A percentile compares a stretch with the other conserved stretches of the same genome.
These are phyloP conservation scores for Eucera pruinosa DNA, from an alignment of 2,888 invertebrate species.

Conservation along the genomic window DNA sequence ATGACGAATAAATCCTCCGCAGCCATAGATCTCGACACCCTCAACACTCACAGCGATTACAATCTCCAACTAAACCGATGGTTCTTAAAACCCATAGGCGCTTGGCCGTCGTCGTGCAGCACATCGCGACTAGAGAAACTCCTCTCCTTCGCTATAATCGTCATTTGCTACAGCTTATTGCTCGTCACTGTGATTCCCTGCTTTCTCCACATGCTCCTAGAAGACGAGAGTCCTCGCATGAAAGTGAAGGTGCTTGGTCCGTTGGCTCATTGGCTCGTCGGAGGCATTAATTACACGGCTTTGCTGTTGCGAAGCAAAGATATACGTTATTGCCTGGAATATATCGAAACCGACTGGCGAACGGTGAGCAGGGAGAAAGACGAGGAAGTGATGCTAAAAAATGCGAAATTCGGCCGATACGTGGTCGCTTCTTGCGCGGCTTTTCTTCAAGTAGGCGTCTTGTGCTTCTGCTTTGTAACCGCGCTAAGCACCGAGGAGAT, in stretches of 20 bases:
- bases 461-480: conserved; percentile 34
- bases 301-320: conserved; percentile 55
- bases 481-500: not conserved
- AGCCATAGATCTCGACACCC: no score
- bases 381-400: conserved; percentile 64
- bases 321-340: conserved; percentile 62
- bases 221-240: conserved; percentile 31
- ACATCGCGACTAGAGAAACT: conserved; percentile 11
- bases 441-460: conserved; percentile 55
- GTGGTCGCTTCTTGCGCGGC: conserved; percentile 49
- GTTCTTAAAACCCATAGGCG: conserved; percentile 58
- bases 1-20: not conserved
- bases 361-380: conserved; percentile 36
- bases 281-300: conserved; percentile 65
- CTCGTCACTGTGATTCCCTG: conserved; percentile 63
- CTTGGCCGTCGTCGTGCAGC: conserved; percentile 53
- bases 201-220: conserved; percentile 60
- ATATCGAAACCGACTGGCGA: conserved; percentile 60
- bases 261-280: conserved; percentile 67
- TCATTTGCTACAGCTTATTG: conserved; percentile 50
- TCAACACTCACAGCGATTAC: conserved; percentile 38
- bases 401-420: conserved; percentile 66
- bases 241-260: conserved; percentile 67
- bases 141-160: conserved; percentile 16
- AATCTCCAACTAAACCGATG: conserved; percentile 61